These are phyloP conservation scores for Pollenia labialis DNA, from an alignment of 2,888 invertebrate species.

Conservation along the genomic window DNA sequence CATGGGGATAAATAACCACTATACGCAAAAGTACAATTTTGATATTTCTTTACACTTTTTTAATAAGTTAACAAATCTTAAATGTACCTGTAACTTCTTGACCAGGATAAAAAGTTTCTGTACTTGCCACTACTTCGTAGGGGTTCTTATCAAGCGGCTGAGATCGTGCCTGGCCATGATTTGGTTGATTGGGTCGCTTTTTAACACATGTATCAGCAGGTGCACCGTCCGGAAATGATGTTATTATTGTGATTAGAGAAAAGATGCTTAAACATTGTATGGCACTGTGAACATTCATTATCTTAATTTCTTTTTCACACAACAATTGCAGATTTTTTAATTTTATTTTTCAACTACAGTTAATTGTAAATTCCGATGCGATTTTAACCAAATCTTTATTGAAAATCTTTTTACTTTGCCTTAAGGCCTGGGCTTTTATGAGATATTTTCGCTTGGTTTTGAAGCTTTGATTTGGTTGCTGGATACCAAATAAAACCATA, in stretches of 20 bases:
- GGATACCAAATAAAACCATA: constrained; percentile 33
- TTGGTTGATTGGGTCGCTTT: constrained; percentile 89
- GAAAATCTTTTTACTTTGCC: constrained; percentile 68
- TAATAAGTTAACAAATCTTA: not conserved
- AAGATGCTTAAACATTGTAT: constrained; percentile 78
- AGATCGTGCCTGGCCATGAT: constrained; percentile 90
- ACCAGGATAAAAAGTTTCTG: constrained; percentile 88
- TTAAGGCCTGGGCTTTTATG: constrained; percentile 67
- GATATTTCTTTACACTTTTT: not conserved
- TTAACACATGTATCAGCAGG: constrained; percentile 93
- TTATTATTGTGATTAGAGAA: constrained; percentile 82
- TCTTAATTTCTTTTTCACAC: constrained; percentile 46
- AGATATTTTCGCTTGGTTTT: constrained; percentile 53
- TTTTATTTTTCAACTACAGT: constrained; percentile 28
- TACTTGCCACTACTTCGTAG: constrained; percentile 88
- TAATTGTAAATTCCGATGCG: constrained; percentile 49
- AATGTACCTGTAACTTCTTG: constrained; percentile 88
- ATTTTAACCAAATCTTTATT: constrained; percentile 59
- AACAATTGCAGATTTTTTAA: constrained; percentile 54
- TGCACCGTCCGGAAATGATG: constrained; percentile 90
- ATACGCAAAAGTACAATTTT: constrained; percentile 6
- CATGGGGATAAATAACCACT: constrained; percentile 80
- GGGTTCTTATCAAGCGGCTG: constrained; percentile 88
- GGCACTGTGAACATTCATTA: constrained; percentile 66
- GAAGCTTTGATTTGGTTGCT: constrained; percentile 57